Evolutionary conservation across 2,888 invertebrate genomes (phyloP), one percentile per base, ranked within the genome.

Genomic region (Oxyscelio sp.): DNA sequence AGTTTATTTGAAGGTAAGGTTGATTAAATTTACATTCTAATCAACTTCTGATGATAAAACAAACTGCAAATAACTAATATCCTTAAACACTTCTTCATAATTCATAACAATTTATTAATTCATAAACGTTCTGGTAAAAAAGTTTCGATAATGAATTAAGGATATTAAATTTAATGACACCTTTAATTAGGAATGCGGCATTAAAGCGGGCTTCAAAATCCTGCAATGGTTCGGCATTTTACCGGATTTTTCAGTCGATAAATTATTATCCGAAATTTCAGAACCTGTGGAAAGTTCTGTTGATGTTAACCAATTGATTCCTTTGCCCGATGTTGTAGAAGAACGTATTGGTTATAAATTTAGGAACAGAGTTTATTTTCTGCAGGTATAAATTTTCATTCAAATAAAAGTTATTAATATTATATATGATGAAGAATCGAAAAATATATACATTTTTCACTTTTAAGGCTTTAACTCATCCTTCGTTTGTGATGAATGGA

Each of bases 381-480:
- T 99, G 17, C 98, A 98, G 94, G 96, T 43, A 34, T 9, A 34
- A 8, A 34, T 9, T 34, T n/a, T n/a, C n/a, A n/a, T n/a, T n/a
- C n/a, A n/a, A n/a, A n/a, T n/a, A n/a, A n/a, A n/a, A n/a, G 5
- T 68, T 45, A 27, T 40, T n/a, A 59, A 59, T 11, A 21, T 40
- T 40, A 11, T 65, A 21, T n/a, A n/a, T n/a, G n/a, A n/a, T n/a
- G n/a, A n/a, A n/a, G n/a, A n/a, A n/a, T n/a, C n/a, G n/a, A n/a
- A n/a, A n/a, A n/a, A n/a, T n/a, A n/a, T n/a, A n/a, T n/a, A n/a
- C n/a, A n/a, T n/a, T n/a, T n/a, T n/a, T n/a, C n/a, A n/a, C 8
- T 0, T 89, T 89, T 61, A 54, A 97, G 96, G 99, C 99, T 0
- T 95, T 99, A 65, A 98, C 99, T 0, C 99, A 99, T 95, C 96